phyloP scores from a whole-genome alignment of 1,140 invertebrate genomes.

The Drosophila obscura region DNA sequence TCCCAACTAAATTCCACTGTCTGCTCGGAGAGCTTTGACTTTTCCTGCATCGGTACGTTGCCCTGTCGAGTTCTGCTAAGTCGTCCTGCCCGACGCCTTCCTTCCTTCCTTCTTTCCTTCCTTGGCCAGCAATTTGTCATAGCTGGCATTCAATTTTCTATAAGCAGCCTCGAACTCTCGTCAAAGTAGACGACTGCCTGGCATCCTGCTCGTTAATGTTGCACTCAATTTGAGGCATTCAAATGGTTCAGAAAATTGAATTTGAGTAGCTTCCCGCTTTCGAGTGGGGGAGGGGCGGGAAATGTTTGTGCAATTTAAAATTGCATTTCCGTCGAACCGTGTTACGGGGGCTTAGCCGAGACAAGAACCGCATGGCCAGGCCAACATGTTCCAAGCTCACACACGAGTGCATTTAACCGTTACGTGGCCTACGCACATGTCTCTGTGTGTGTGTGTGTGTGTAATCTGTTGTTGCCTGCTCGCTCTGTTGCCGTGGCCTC shows the following conservation, averaged over 20 bases:
- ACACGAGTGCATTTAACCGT: slow-evolving; percentile 43
- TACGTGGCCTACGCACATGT: slow-evolving; percentile 24
- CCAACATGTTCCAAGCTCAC: slow-evolving; percentile 57
- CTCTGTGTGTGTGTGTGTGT: slow-evolving; percentile 12
- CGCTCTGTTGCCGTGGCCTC: slow-evolving; percentile 22
- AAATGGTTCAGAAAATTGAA: slow-evolving; percentile 6
- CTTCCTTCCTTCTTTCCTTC: no score
- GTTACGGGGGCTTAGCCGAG: slow-evolving; percentile 57
- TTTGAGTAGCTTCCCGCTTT: neutral
- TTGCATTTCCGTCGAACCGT: slow-evolving; percentile 47
- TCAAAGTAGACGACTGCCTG: slow-evolving; percentile 6
- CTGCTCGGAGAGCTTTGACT: slow-evolving; percentile 7
- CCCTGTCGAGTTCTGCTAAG: neutral
- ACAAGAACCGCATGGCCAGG: slow-evolving; percentile 55
- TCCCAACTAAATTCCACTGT: neutral
- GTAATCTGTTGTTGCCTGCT: neutral
- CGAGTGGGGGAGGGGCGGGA: no score
- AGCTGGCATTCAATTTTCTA: slow-evolving; percentile 43
- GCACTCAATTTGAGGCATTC: slow-evolving; percentile 25
- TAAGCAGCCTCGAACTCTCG: slow-evolving; percentile 17
- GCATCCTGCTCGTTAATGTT: slow-evolving; percentile 27
- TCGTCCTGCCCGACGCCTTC: neutral
- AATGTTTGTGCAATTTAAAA: slow-evolving; percentile 45
- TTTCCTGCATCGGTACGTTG: slow-evolving; percentile 8
- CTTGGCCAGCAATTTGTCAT: slow-evolving; percentile 47